A percentile compares a stretch with the other conserved stretches of the same genome.
phyloP scores from a whole-genome alignment of 2,888 invertebrate species.

The Tiliacea aurago region DNA sequence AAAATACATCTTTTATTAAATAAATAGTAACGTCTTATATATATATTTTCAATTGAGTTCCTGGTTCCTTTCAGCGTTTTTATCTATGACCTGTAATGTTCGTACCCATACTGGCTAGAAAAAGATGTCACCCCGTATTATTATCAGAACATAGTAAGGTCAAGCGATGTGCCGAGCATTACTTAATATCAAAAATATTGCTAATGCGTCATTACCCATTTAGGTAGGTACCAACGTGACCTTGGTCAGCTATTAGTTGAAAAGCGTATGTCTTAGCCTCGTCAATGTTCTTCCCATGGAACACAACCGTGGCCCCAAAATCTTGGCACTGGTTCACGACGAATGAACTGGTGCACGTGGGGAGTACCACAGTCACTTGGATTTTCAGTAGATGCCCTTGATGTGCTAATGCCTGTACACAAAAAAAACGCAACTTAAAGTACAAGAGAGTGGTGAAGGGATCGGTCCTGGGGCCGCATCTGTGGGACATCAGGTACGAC shows the following conservation, averaged over 20 bases:
- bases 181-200: background rate
- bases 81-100: background rate
- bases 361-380: conserved; percentile 95
- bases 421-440: background rate
- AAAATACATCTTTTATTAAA: background rate
- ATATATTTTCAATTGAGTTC: background rate
- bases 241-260: conserved; percentile 91
- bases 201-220: conserved; percentile 92
- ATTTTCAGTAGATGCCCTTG: conserved; percentile 92
- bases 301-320: conserved; percentile 94
- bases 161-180: background rate
- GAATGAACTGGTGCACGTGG: conserved; percentile 94
- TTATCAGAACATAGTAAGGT: background rate
- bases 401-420: conserved; percentile 90
- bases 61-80: background rate
- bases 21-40: background rate
- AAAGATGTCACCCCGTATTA: background rate
- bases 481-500: no score
- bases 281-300: conserved; percentile 93
- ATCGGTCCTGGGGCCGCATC: no score
- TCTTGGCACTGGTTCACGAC: conserved; percentile 94
- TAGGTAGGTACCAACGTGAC: conserved; percentile 92
- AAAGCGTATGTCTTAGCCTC: conserved; percentile 95
- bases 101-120: background rate
- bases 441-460: background rate